Evolutionary conservation across 1,140 invertebrate genomes (phyloP), one percentile per base, ranked within the genome.

Genomic region (Calliopsis andreniformis): DNA sequence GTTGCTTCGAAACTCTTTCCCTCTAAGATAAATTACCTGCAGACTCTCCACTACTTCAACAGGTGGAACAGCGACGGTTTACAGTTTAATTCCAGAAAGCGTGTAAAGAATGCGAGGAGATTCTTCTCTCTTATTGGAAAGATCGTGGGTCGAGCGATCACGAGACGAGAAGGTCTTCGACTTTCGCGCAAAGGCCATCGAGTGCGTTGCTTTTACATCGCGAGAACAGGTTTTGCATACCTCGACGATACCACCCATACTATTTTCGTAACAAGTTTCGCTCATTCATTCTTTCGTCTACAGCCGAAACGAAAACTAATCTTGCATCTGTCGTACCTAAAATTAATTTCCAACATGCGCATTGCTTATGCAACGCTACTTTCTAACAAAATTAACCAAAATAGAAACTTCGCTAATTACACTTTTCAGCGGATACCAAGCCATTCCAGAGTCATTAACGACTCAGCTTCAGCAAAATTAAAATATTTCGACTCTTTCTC

Each of bases 111-210:
- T 59, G 30, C 62, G 59, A 49, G 53, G 39, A n/a, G 76, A 67
- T 83, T 62, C 47, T 69, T 14, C n/a, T 68, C 28, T 43, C 75
- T 83, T 53, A 72, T 64, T 82, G 70, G 82, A 71, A 75, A 78
- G 79, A 82, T 82, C 47, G 78, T 30, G 45, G 51, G 76, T 82
- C 82, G 77, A 72, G 78, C 63, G 83, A 84, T 79, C 76, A 47
- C 28, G 49, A 66, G 78, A 53, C 59, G 64, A 63, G 68, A 80
- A 80, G 78, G 78, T 75, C 75, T 70, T 59, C 64, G 76, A 80
- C 79, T 88, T 87, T 86, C 83, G 83, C 78, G 76, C 59, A 87
- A 87, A 88, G 84, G 85, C 82, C 84, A 86, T 86, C 81, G 69
- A 30, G 69, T 68, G 39, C 64, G 79, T 56, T 28, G 53, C 67